Percentiles rank a stretch among this genome's conserved stretches.
Evolutionary conservation across 2,797 vertebrate species (phyloP).

Genomic region (Urocyon cinereoargenteus): DNA sequence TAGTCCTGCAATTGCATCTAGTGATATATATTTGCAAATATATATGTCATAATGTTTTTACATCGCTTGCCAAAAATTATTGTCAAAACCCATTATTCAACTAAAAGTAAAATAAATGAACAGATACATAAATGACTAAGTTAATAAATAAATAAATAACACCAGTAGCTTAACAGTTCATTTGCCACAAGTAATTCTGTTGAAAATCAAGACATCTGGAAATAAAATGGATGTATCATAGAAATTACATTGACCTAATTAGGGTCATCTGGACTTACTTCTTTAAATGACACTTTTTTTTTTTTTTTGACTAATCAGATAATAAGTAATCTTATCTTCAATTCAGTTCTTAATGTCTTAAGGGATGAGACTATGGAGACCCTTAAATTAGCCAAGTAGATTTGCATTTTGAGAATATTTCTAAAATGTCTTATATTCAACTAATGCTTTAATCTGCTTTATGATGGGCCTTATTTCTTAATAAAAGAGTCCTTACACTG

Average conservation of each 20-base stretch:
- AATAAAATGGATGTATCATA: constrained; percentile 75
- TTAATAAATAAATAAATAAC: constrained; percentile 8
- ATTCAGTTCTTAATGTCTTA: constrained; percentile 48
- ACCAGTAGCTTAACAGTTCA: neutral
- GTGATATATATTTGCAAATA: constrained; percentile 79
- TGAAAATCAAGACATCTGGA: constrained; percentile 73
- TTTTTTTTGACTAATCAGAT: neutral
- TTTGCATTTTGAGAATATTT: constrained; percentile 51
- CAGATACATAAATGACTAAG: neutral
- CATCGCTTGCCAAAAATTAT: constrained; percentile 70
- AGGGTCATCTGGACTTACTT: constrained; percentile 64
- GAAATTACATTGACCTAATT: constrained; percentile 75
- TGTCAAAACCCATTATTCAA: constrained; percentile 73
- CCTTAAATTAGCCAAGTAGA: neutral
- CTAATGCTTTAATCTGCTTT: neutral
- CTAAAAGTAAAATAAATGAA: constrained; percentile 78
- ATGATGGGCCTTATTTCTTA: neutral
- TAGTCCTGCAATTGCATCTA: constrained; percentile 75
- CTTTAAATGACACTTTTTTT: constrained; percentile 56
- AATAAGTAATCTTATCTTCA: constrained; percentile 10
- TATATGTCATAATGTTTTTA: constrained; percentile 73
- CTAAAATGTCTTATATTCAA: neutral
- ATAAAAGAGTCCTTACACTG: neutral
- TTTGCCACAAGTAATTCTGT: neutral
- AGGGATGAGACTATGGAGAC: neutral